phyloP scores from a whole-genome alignment of 2,113 vertebrate genomes.

The Pluvialis apricaria region DNA sequence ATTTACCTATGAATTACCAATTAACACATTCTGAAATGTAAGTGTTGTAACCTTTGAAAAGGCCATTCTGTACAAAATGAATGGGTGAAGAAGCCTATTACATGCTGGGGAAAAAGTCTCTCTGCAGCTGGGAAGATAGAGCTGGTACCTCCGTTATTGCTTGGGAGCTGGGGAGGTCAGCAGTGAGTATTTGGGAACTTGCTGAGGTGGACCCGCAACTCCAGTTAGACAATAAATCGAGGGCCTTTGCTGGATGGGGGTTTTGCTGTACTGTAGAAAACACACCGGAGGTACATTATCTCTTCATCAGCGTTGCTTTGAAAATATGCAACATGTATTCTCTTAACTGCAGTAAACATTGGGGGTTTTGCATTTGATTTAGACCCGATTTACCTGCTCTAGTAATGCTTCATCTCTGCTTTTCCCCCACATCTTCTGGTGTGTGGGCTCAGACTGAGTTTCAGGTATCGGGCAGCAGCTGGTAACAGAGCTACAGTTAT shows the following conservation, averaged over 20 bases:
- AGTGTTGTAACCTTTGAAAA: not conserved
- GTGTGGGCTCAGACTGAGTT: not conserved
- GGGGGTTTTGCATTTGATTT: not conserved
- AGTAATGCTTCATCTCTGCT: not conserved
- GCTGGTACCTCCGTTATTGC: not conserved
- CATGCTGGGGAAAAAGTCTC: not conserved
- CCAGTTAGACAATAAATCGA: not conserved
- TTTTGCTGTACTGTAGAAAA: not conserved
- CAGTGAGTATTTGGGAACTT: not conserved
- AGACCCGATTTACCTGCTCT: not conserved
- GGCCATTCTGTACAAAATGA: not conserved
- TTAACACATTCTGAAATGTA: not conserved
- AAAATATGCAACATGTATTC: not conserved
- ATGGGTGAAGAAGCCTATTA: not conserved
- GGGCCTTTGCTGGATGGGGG: not conserved
- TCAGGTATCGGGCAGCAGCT: not conserved
- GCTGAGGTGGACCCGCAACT: not conserved
- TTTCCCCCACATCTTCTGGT: not conserved
- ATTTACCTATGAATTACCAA: not conserved
- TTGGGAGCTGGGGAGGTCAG: not conserved
- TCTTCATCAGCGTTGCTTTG: not conserved
- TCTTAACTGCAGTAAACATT: not conserved
- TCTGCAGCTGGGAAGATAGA: not conserved
- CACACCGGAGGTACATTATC: not conserved
- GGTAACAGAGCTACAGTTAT: not conserved